These are phyloP conservation scores for Bombus difficillimus DNA, from an alignment of 1,140 invertebrate species.

Conservation along the genomic window DNA sequence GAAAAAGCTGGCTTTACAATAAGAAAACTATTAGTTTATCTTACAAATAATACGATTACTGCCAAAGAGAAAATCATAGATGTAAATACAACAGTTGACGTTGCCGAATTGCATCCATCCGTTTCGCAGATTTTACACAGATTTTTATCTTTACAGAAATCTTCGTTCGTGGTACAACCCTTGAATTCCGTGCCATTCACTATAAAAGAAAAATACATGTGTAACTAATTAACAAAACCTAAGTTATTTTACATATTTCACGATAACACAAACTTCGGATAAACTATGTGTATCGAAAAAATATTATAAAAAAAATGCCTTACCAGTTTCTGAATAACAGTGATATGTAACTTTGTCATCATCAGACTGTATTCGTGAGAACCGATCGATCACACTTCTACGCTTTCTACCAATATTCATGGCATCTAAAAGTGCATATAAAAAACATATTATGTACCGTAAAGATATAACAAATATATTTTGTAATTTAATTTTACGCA, in stretches of 20 bases:
- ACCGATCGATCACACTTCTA: background rate
- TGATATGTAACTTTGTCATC: too few relatives aligned
- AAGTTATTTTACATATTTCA: too few relatives aligned
- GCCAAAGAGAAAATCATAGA: background rate
- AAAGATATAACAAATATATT: background rate
- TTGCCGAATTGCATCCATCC: constrained; percentile 19
- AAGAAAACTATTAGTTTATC: background rate
- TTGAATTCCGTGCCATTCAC: accelerated
- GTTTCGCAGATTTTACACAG: accelerated
- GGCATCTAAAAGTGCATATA: accelerated
- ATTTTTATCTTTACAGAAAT: accelerated
- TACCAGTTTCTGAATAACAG: too few relatives aligned
- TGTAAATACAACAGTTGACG: background rate
- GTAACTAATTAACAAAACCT: too few relatives aligned
- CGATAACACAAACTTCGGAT: too few relatives aligned
- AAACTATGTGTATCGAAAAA: too few relatives aligned
- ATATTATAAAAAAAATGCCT: too few relatives aligned
- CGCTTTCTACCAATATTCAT: background rate
- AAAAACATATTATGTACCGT: background rate
- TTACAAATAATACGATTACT: background rate
- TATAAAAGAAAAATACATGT: background rate
- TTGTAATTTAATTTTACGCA: background rate
- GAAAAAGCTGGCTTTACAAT: background rate
- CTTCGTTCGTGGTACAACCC: background rate
- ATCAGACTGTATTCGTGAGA: background rate